Evolutionary conservation across 2,797 vertebrate species (phyloP).

Genomic region (Avahi laniger): DNA sequence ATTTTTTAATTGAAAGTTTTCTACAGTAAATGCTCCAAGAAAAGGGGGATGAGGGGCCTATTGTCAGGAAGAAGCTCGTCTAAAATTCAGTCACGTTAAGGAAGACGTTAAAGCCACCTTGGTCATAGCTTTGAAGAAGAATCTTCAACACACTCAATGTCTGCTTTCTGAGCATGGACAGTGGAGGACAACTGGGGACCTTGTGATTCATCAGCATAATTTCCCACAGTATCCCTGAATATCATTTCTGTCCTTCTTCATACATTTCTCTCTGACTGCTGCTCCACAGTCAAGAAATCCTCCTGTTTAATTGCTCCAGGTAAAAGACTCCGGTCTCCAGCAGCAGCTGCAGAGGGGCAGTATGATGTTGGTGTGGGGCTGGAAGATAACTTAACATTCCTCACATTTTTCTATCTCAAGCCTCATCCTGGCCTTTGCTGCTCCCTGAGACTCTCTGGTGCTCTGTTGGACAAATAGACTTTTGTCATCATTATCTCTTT

Average conservation of each 20-base stretch:
- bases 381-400: background rate
- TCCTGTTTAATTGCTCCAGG: background rate
- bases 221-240: too few relatives aligned
- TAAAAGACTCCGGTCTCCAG: background rate
- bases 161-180: background rate
- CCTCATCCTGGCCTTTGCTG: background rate
- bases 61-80: background rate
- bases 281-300: background rate
- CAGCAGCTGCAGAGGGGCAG: background rate
- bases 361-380: too few relatives aligned
- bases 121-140: background rate
- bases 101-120: background rate
- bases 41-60: background rate
- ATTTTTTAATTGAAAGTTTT: background rate
- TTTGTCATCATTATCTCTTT: background rate
- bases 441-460: background rate
- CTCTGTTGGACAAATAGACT: background rate
- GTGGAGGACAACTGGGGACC: background rate
- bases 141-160: too few relatives aligned
- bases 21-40: background rate
- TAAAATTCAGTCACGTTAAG: background rate
- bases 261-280: background rate
- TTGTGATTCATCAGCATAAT: background rate
- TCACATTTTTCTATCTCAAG: background rate
- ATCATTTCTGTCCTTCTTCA: background rate